phyloP scores from a whole-genome alignment of 1,140 invertebrate species.

The Aradophagus sp. region DNA sequence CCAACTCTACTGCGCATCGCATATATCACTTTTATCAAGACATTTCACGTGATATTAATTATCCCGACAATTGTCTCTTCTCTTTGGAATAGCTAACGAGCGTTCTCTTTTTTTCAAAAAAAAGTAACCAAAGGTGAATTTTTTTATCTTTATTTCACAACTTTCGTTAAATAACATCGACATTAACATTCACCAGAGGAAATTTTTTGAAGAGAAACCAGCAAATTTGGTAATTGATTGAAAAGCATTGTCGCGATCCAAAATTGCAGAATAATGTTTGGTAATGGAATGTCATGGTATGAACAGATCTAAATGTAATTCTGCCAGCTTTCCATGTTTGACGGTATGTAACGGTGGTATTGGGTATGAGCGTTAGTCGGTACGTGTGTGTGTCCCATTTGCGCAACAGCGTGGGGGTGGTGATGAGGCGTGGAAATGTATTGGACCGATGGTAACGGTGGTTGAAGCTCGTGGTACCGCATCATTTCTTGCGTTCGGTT shows the following conservation, averaged over 20 bases:
- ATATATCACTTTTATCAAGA: not conserved
- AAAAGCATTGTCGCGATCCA: conserved; percentile 1
- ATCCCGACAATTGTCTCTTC: conserved; percentile 15
- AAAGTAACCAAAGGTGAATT: conserved; percentile 1
- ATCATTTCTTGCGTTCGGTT: conserved; percentile 70
- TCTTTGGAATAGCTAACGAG: conserved; percentile 38
- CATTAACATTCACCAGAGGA: too few species aligned
- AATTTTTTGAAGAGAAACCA: not conserved
- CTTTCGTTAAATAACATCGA: too few species aligned
- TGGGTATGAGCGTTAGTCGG: conserved; percentile 56
- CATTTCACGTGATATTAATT: conserved; percentile 8
- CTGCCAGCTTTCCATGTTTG: conserved; percentile 66
- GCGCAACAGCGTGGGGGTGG: conserved; percentile 59
- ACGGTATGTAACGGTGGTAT: conserved; percentile 67
- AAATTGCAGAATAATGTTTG: conserved; percentile 13
- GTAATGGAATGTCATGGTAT: not conserved
- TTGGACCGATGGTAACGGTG: conserved; percentile 67
- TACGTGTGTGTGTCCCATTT: conserved; percentile 54
- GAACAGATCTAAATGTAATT: conserved; percentile 56
- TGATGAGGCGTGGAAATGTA: conserved; percentile 65
- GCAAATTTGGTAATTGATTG: not conserved
- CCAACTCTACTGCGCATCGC: too few species aligned
- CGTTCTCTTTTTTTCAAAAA: conserved; percentile 15
- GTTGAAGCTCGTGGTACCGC: conserved; percentile 75
- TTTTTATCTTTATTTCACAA: conserved; percentile 3